Evolutionary conservation across 23 tunicate genomes (phyloP).

Genomic region (Phallusia fumigata): DNA sequence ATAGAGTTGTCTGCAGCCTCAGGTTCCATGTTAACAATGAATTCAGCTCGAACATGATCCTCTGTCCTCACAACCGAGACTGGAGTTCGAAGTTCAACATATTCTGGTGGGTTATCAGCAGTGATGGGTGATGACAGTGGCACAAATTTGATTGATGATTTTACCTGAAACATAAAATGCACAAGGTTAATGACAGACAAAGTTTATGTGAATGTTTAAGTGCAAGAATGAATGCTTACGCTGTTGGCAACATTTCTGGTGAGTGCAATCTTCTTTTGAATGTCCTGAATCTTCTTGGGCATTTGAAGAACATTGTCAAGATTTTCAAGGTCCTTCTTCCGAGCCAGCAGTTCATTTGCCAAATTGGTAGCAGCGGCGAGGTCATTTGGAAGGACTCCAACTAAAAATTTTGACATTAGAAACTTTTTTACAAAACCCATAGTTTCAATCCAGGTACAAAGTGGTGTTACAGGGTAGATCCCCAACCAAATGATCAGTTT

Average conservation of each 20-base stretch:
- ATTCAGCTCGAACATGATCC: constrained; percentile 20
- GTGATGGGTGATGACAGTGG: not conserved
- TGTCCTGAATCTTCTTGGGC: constrained; percentile 45
- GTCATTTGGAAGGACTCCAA: not conserved
- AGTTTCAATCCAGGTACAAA: too few relatives aligned
- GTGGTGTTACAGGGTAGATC: too few relatives aligned
- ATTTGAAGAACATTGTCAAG: constrained; percentile 33
- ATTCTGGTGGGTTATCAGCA: constrained; percentile 18
- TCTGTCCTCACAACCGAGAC: constrained; percentile 26
- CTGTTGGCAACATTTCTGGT: constrained; percentile 58
- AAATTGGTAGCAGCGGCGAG: not conserved
- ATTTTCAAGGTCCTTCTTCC: not conserved
- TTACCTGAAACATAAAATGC: constrained; percentile 18
- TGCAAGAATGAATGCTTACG: constrained; percentile 20
- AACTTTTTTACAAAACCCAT: too few relatives aligned
- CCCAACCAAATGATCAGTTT: too few relatives aligned
- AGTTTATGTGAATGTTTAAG: not conserved
- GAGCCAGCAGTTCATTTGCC: not conserved
- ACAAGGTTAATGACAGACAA: not conserved
- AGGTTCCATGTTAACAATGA: constrained; percentile 27
- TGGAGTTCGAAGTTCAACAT: constrained; percentile 56
- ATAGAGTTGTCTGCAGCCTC: constrained; percentile 48
- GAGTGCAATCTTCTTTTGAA: constrained; percentile 58
- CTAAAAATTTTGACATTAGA: not conserved
- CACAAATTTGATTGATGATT: constrained; percentile 40